Evolutionary conservation across 2,888 invertebrate genomes (phyloP), one percentile per base, ranked within the genome.

Genomic region (Steinernema carpocapsae): DNA sequence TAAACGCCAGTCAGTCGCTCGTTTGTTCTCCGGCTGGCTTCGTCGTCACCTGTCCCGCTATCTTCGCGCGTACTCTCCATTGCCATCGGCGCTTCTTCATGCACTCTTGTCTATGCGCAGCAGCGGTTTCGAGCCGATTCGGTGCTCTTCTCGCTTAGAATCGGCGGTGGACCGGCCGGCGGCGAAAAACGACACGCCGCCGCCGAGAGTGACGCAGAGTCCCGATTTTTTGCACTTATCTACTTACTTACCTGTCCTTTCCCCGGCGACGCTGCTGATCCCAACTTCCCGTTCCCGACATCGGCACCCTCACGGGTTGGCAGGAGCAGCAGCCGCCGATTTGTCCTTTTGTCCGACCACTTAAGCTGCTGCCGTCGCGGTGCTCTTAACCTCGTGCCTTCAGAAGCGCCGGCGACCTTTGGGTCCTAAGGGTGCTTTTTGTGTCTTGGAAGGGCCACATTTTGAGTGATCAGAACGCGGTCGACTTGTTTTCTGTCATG

Each of bases 141-240:
- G 48, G 48, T 48, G 48, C 48, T n/a, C 19, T 3, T 2, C 48
- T 48, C 48, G 48, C 48, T 19, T 17, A 48, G 19, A 48, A 19
- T 48, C 48, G n/a, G 48, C 48, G 48, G 17, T 17, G 48, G 19
- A 48, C 48, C n/a, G 17, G 48, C 48, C 48, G 48, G 14, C 48
- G 48, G 17, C 48, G 48, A 14, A 48, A 14, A 12, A 26, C 56
- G 56, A 56, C 56, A 56, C 56, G 56, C 56, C 24, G 56, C 24
- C 56, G 26, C 56, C 56, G 48, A 48, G 48, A 48, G 14, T 48
- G 48, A 48, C 48, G 48, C 17, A 48, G 37, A 37, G 56, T 56
- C 56, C 24, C 22, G 56, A 56, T 26, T 56, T 56, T 56, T 56
- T 56, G 56, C 56, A 56, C 56, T 56, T 56, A 48, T 48, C 48